Evolutionary conservation across 2,888 invertebrate species (phyloP).

Genomic region (Melipona beecheii): DNA sequence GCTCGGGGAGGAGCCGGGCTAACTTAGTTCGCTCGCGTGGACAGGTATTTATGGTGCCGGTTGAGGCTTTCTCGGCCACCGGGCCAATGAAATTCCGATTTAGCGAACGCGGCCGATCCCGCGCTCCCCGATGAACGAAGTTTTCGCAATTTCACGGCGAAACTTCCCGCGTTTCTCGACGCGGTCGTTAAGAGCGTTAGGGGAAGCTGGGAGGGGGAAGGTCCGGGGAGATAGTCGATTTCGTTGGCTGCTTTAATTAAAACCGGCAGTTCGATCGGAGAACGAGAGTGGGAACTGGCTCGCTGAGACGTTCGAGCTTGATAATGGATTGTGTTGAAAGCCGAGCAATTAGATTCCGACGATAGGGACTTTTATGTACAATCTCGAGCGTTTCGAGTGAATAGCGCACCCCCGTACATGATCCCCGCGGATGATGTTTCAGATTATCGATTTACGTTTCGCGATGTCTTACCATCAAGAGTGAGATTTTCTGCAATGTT

Average conservation of each 20-base stretch:
- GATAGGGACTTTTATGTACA: background rate
- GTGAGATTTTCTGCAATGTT: too few species aligned
- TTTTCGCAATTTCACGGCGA: conserved; percentile 26
- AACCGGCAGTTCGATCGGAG: background rate
- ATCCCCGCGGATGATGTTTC: too few species aligned
- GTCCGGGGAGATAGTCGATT: background rate
- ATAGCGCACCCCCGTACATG: background rate
- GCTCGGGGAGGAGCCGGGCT: background rate
- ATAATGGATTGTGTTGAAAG: too few species aligned
- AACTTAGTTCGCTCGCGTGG: conserved; percentile 11
- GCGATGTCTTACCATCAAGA: too few species aligned
- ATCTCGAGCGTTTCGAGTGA: background rate
- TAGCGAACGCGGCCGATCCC: background rate
- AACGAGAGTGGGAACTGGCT: background rate
- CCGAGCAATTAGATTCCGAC: background rate
- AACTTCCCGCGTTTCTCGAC: background rate
- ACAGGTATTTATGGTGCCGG: conserved; percentile 40
- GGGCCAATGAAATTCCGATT: conserved; percentile 36
- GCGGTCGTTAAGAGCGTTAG: background rate
- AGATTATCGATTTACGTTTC: too few species aligned
- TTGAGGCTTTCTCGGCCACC: conserved; percentile 1
- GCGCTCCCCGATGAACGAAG: background rate
- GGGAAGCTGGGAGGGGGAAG: too few species aligned
- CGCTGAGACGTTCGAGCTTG: too few species aligned
- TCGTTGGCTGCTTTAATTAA: conserved; percentile 19